Evolutionary conservation across 2,113 vertebrate species (phyloP), one percentile per base, ranked within the genome.

Genomic region (Loxodonta africana): DNA sequence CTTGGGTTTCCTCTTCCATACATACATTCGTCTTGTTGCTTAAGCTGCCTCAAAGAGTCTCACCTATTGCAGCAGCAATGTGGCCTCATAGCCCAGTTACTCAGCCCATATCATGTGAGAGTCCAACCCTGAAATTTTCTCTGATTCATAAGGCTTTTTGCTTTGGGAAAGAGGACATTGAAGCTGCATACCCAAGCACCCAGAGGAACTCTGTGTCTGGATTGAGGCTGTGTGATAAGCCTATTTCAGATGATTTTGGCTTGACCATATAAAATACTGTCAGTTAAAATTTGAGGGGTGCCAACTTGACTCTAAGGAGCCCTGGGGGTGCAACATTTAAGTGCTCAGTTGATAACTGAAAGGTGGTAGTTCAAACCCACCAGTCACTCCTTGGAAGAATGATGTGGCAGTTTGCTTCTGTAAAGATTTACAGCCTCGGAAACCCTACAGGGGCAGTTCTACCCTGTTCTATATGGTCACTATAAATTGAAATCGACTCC

Each of bases 181-280:
- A 84, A 93, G 33, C 62, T 94, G 80, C 77, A 51, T 20, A 33
- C 63, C 77, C 48, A 71, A 87, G 84, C 71, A 82, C 88, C 44
- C 88, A 67, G 41, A 94, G 76, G 94, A 77, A 76, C 51, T 0
- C 48, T 87, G 46, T 67, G 10, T 63, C 92, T 92, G 60, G 20
- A 41, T 17, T 53, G 76, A 53, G 44, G 44, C 76, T 88, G 63
- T n/a, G 3, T 62, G 53, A 89, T 86, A 69, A 94, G 44, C 65
- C 48, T 81, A 23, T 88, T 93, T 94, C 84, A 87, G 73, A 78
- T 69, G 51, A 91, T 90, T n/a, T 95, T 67, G 41, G 25, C 53
- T 77, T 57, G 53, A 71, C 90, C 80, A 81, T 33, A 67, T 82
- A 57, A 94, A 92, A 88, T 9, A 41, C 69, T 67, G 8, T 33